Base-by-base conservation (phyloP, 2,888 invertebrate species). In the Galerucella calmariensis region DNA sequence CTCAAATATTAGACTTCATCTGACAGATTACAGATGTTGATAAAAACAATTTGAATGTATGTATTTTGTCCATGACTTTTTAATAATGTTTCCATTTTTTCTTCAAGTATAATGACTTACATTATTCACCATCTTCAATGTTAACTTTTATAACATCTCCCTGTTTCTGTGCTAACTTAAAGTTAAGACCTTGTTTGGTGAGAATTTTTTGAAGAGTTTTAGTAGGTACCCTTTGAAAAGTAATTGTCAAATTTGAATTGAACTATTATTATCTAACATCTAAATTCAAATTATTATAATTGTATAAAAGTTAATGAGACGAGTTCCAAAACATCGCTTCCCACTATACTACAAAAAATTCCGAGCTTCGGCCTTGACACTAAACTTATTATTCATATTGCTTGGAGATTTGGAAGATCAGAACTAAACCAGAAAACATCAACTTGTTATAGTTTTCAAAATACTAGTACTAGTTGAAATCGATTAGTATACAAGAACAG, bases 151-250 rank as follows among this genome's bases (percentile, higher is more conserved):
- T 91, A 67, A 87, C 89, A 71, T 89, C 90, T 24, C 95, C 95
- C 58, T 90, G 91, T 84, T 94, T 95, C 79, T 90, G 90, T 0
- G 97, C 97, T 73, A 99, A 89, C 88, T 97, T 97, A 88, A 99
- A 99, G 82, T 95, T 94, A 83, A 95, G 88, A 16, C 95, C 98
- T 87, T 99, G 98, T 86, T 99, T 99, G 9, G 91, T 87, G 9
- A 99, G 91, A 75, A 97, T 92, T 87, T 97, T 94, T 85, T 99
- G 98, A 87, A 99, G 93, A 51, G 92, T 90, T 89, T 98, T 98
- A 11, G 98, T 27, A 1, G 2, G 27, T 27, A 2, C 2, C n/a
- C n/a, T n/a, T n/a, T n/a, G n/a, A n/a, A n/a, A n/a, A n/a, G n/a
- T n/a, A n/a, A n/a, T n/a, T n/a, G n/a, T n/a, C n/a, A n/a, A n/a